Evolutionary conservation across 2,797 vertebrate genomes (phyloP), one percentile per base, ranked within the genome.

Genomic region (Propithecus perrieri): DNA sequence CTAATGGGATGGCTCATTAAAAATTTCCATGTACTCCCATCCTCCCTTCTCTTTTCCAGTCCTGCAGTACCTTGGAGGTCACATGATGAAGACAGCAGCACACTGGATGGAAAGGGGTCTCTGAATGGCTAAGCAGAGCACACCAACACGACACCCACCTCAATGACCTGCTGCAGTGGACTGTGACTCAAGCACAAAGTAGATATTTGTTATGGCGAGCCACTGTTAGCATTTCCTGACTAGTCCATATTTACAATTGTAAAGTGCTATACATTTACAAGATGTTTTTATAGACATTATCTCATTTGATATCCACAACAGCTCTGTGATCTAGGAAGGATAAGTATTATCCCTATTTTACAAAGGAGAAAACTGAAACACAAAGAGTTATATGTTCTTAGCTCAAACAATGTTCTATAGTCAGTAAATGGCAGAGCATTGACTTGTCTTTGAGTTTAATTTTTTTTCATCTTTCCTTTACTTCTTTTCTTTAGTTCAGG

Each of bases 381-480:
- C 11, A n/a, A 65, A 92, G 46, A 80, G 35, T 24, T 33, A 18
- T 35, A 33, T 12, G 69, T 43, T 65, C 43, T 86, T 87, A 76
- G 38, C n/a, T 92, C 38, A 63, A 46, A 85, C 26, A 76, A 7
- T 43, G 7, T 53, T 89, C 41, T 96, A n/a, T 8, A 41, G 75
- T 46, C 48, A 78, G 65, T 48, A 90, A 85, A 74, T 95, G 72
- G 50, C n/a, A 80, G 63, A 26, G 14, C n/a, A 20, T 59, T 61
- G 76, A 22, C 14, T 87, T 89, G 30, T 38, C 55, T 94, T 94
- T 75, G 53, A 96, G 38, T 86, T 93, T 65, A 72, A 30, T 84
- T 53, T 28, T 53, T 55, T 33, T 57, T 71, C 48, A 7, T 35
- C 80, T 93, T 79, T 91, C 6, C 14, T 74, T 59, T 67, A 4